These are phyloP conservation scores for Taphrorychus bicolor DNA, from an alignment of 2,888 invertebrate genomes.

Conservation along the genomic window DNA sequence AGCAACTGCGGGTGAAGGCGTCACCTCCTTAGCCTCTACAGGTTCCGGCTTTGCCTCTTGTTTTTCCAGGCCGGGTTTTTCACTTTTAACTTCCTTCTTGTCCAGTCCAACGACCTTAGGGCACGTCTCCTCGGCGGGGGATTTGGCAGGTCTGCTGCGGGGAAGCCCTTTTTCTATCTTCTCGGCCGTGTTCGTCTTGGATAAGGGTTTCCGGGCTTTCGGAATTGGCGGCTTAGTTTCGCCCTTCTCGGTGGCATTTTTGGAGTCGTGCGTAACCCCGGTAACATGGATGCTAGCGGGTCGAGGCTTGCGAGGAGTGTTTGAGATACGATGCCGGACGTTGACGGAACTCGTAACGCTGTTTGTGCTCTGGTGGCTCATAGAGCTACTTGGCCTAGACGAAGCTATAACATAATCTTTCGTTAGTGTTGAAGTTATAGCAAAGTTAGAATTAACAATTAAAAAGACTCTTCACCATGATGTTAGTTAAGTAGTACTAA, in stretches of 20 bases:
- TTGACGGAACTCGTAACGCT: conserved; percentile 65
- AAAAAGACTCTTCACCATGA: background rate
- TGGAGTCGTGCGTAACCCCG: conserved; percentile 67
- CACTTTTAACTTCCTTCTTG: conserved; percentile 20
- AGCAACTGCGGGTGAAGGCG: conserved; percentile 16
- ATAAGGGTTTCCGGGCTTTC: conserved; percentile 57
- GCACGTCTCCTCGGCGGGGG: conserved; percentile 30
- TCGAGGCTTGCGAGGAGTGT: conserved; percentile 73
- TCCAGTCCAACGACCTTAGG: conserved; percentile 27
- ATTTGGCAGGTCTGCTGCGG: conserved; percentile 22
- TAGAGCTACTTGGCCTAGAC: conserved; percentile 86
- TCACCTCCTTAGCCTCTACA: conserved; percentile 19
- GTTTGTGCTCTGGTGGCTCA: conserved; percentile 75
- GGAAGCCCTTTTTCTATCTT: conserved; percentile 24
- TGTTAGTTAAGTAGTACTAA: background rate
- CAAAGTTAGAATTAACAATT: no score
- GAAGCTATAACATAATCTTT: conserved; percentile 61
- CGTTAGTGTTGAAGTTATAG: no score
- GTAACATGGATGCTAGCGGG: conserved; percentile 87
- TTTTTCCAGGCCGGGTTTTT: conserved; percentile 16
- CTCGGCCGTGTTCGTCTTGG: conserved; percentile 47
- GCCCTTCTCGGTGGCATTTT: conserved; percentile 46
- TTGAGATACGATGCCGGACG: conserved; percentile 68
- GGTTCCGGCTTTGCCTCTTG: conserved; percentile 20
- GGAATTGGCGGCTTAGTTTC: conserved; percentile 64